Evolutionary conservation across 2,797 vertebrate species (phyloP).

Genomic region (Helarctos malayanus): DNA sequence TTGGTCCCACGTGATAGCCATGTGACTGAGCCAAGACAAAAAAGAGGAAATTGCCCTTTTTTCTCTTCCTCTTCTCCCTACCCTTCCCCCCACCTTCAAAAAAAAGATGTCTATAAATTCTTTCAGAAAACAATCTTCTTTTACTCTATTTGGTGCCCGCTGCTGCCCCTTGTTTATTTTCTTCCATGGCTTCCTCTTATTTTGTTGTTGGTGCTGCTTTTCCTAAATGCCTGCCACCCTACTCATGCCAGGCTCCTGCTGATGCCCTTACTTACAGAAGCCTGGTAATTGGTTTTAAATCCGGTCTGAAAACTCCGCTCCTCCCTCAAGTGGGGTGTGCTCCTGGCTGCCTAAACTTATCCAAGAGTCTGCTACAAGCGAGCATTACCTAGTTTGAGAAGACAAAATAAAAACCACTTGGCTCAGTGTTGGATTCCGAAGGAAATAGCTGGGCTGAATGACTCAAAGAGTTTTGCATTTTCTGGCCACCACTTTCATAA

Average conservation of each 20-base stretch:
- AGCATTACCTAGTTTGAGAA: conserved; percentile 41
- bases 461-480: conserved; percentile 77
- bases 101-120: neutral
- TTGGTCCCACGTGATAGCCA: neutral
- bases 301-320: neutral
- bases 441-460: conserved; percentile 83
- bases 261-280: conserved; percentile 45
- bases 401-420: conserved; percentile 77
- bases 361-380: conserved; percentile 64
- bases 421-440: conserved; percentile 76
- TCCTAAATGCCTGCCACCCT: neutral
- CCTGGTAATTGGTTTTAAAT: conserved; percentile 59
- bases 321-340: neutral
- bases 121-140: conserved; percentile 31
- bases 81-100: neutral
- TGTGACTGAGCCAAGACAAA: neutral
- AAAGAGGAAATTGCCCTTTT: neutral
- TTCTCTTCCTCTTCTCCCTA: neutral
- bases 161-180: conserved; percentile 73
- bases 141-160: conserved; percentile 1
- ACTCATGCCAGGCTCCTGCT: neutral
- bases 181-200: neutral
- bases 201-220: neutral
- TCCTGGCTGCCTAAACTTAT: conserved; percentile 52
- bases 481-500: conserved; percentile 83